Conservation (phyloP, 1,140 invertebrate genomes). For the Drosophila triauraria region DNA sequence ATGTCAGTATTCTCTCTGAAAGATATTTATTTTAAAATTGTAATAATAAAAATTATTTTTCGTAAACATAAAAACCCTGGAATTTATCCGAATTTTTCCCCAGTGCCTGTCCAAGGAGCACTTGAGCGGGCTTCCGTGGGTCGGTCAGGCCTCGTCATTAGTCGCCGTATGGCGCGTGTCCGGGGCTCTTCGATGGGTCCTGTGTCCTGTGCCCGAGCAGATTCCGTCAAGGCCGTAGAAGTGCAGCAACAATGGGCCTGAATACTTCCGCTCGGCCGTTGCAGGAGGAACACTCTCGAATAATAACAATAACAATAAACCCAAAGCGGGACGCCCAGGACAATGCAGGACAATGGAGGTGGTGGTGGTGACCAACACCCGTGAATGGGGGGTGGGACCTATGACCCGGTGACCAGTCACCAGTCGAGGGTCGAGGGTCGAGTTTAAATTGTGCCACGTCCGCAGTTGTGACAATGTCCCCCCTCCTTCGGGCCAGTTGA, state of each 20-base stretch:
- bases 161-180: conserved; percentile 54
- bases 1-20: too few relatives aligned
- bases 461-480: conserved; percentile 49
- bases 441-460: conserved; percentile 79
- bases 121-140: conserved; percentile 65
- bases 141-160: conserved; percentile 65
- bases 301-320: conserved; percentile 84
- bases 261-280: conserved; percentile 76
- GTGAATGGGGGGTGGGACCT: conserved; percentile 52
- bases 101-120: conserved; percentile 54
- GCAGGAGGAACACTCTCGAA: conserved; percentile 57
- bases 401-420: conserved; percentile 59
- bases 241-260: conserved; percentile 56
- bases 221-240: conserved; percentile 53
- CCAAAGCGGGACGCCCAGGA: conserved; percentile 54
- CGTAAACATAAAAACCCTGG: too few relatives aligned
- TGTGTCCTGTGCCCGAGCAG: neutral
- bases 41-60: too few relatives aligned
- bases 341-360: conserved; percentile 61
- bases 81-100: neutral
- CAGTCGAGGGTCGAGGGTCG: conserved; percentile 26
- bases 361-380: conserved; percentile 45
- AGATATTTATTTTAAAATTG: too few relatives aligned
- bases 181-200: conserved; percentile 26
- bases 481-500: conserved; percentile 1